Evolutionary conservation across 2,888 invertebrate species (phyloP).

Genomic region (Chrysodeixis includens): DNA sequence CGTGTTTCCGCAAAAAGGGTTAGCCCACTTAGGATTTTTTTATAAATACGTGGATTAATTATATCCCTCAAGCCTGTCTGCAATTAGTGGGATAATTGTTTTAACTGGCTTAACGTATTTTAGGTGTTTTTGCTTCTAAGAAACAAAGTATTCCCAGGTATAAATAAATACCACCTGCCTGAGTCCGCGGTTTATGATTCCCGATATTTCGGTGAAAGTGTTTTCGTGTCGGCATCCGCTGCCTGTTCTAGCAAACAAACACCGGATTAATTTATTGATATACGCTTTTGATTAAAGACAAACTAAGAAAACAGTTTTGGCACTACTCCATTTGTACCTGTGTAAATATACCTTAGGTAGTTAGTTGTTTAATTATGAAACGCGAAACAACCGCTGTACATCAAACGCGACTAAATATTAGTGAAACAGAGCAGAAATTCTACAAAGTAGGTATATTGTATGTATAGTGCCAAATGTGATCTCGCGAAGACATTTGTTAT

Average conservation of each 20-base stretch:
- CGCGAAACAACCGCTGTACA: constrained; percentile 16
- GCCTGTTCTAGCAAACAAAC: constrained; percentile 67
- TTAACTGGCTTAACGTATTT: constrained; percentile 17
- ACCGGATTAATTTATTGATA: constrained; percentile 69
- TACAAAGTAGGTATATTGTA: constrained; percentile 15
- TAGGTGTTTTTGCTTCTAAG: constrained; percentile 66
- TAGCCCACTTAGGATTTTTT: constrained; percentile 10
- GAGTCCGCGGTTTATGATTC: constrained; percentile 72
- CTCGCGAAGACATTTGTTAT: constrained; percentile 22
- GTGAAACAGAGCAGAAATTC: constrained; percentile 23
- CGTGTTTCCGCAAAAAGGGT: constrained; percentile 33
- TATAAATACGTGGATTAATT: constrained; percentile 45
- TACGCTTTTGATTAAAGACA: constrained; percentile 66
- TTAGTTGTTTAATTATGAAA: constrained; percentile 21
- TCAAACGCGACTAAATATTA: constrained; percentile 14
- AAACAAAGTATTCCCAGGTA: constrained; percentile 59
- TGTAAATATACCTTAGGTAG: constrained; percentile 39
- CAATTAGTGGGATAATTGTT: constrained; percentile 18
- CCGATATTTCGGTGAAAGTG: constrained; percentile 78
- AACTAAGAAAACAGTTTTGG: constrained; percentile 69
- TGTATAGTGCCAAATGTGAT: constrained; percentile 26
- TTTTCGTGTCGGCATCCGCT: constrained; percentile 72
- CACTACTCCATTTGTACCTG: constrained; percentile 62
- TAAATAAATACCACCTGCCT: constrained; percentile 74
- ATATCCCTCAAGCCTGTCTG: constrained; percentile 19